Conservation (phyloP, 2,888 invertebrate species). For the Pantelozetes paolii region DNA sequence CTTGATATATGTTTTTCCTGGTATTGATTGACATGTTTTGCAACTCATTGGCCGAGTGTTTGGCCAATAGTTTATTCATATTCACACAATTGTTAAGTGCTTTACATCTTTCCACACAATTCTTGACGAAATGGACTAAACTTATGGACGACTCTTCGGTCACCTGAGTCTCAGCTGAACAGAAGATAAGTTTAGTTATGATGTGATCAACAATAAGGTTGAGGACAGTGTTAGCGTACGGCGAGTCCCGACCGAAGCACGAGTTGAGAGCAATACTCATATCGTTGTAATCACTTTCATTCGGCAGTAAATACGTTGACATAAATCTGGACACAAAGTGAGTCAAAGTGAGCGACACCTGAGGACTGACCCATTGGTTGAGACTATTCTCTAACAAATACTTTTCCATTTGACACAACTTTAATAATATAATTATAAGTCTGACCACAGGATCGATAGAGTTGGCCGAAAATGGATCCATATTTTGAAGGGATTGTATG, state of each 20-base stretch:
- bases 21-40: constrained; percentile 59
- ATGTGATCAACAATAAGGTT: constrained; percentile 65
- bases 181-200: constrained; percentile 32
- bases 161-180: constrained; percentile 37
- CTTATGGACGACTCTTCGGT: constrained; percentile 34
- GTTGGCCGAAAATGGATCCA: constrained; percentile 17
- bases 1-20: constrained; percentile 55
- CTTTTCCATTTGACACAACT: constrained; percentile 70
- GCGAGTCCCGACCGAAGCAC: constrained; percentile 65
- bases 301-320: constrained; percentile 65
- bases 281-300: constrained; percentile 60
- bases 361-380: constrained; percentile 67
- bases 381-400: constrained; percentile 67
- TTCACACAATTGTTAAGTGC: constrained; percentile 44
- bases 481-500: constrained; percentile 37
- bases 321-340: constrained; percentile 77
- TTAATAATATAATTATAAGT: constrained; percentile 66
- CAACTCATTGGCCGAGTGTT: constrained; percentile 46
- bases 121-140: constrained; percentile 40
- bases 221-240: constrained; percentile 62
- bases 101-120: constrained; percentile 43
- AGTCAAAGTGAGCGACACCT: constrained; percentile 68
- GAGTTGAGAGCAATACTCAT: constrained; percentile 61
- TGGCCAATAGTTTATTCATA: constrained; percentile 44
- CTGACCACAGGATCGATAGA: constrained; percentile 51